Percentiles rank a stretch among this genome's conserved stretches.
Conservation (phyloP, 2,113 vertebrate species). For the Microtus oregoni region DNA sequence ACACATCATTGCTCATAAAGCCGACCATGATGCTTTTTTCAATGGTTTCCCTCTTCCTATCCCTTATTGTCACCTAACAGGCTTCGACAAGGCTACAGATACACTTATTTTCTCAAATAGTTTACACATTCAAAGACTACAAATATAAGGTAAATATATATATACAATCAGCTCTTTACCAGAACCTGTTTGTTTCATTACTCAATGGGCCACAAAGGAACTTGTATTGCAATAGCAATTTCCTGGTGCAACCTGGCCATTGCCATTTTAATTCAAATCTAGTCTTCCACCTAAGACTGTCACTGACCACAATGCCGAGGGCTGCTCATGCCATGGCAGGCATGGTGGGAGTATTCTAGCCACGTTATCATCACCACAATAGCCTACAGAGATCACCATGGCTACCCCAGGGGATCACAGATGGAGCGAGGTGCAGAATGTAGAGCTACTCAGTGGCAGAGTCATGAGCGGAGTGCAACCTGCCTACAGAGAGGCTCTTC, state of each 20-base stretch:
- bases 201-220: too few relatives aligned
- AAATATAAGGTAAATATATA: too few relatives aligned
- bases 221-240: neutral
- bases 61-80: neutral
- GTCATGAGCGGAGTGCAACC: accelerated
- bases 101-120: neutral
- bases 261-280: neutral
- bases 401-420: neutral
- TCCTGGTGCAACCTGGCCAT: neutral
- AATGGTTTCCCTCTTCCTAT: neutral
- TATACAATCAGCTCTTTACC: neutral
- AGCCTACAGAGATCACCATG: accelerated
- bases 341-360: too few relatives aligned
- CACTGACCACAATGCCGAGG: accelerated
- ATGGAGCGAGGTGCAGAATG: too few relatives aligned
- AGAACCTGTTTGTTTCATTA: neutral
- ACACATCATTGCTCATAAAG: neutral
- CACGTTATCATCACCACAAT: accelerated
- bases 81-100: neutral
- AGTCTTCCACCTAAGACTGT: neutral
- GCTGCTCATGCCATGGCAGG: neutral
- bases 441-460: neutral
- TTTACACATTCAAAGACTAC: neutral
- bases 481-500: neutral
- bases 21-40: neutral